Percentiles rank a stretch among this genome's conserved stretches.
phyloP scores from a whole-genome alignment of 2,113 vertebrate species.

The Corvus moneduloides region DNA sequence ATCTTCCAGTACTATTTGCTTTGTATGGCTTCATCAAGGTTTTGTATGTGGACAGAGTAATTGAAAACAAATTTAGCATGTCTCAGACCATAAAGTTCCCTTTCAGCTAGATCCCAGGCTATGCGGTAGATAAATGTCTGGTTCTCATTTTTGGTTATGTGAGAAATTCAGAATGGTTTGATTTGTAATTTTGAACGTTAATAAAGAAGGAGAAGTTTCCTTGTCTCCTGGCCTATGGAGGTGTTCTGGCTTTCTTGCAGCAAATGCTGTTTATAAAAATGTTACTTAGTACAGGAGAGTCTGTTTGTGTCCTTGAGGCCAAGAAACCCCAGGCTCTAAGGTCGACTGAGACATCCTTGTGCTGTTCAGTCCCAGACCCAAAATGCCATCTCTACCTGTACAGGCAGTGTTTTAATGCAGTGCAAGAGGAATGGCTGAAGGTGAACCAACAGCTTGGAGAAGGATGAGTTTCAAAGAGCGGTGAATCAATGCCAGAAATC shows the following conservation, averaged over 20 bases:
- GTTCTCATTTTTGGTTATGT: conserved; percentile 74
- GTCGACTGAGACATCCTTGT: background rate
- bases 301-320: background rate
- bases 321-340: background rate
- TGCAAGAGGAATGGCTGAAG: background rate
- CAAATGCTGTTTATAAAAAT: conserved; percentile 2
- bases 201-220: conserved; percentile 45
- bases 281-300: background rate
- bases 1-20: conserved; percentile 46
- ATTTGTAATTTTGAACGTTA: conserved; percentile 70
- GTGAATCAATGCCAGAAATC: fast-evolving
- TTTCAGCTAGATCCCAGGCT: conserved; percentile 47
- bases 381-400: background rate
- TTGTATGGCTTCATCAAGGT: conserved; percentile 65
- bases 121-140: conserved; percentile 70
- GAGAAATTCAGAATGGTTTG: conserved; percentile 71
- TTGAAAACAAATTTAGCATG: conserved; percentile 76
- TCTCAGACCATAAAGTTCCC: conserved; percentile 61
- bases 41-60: conserved; percentile 67
- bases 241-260: conserved; percentile 11
- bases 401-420: background rate
- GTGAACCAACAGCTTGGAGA: background rate
- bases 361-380: background rate
- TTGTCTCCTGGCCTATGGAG: background rate
- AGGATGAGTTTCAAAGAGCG: background rate